These are phyloP conservation scores for Thaleichthys pacificus DNA, from an alignment of 2,797 vertebrate genomes.

Conservation along the genomic window DNA sequence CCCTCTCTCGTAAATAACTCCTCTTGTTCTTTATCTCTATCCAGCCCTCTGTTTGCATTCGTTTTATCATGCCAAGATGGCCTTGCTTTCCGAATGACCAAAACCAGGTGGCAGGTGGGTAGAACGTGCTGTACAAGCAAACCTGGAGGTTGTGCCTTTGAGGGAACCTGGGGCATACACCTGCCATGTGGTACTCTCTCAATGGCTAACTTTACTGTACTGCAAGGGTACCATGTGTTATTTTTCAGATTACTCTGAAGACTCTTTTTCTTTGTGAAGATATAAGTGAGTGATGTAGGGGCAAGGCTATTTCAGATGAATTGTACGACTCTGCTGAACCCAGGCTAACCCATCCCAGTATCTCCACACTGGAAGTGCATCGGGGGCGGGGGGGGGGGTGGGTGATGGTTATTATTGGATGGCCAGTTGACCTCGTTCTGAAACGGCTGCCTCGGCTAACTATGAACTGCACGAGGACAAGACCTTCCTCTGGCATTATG, in stretches of 20 bases:
- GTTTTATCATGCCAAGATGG: conserved; percentile 60
- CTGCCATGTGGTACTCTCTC: background rate
- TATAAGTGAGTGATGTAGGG: background rate
- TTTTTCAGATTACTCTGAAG: background rate
- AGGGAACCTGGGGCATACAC: background rate
- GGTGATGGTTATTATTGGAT: conserved; percentile 45
- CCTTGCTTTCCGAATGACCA: conserved; percentile 52
- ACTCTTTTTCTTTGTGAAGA: background rate
- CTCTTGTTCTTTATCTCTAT: conserved; percentile 62
- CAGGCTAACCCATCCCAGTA: conserved; percentile 28
- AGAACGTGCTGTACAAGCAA: background rate
- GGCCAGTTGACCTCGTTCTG: conserved; percentile 64
- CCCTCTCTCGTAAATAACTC: conserved; percentile 77
- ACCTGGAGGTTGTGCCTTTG: too few species aligned
- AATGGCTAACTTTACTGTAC: background rate
- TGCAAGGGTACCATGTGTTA: background rate
- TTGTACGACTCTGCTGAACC: background rate
- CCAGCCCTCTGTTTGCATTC: conserved; percentile 55
- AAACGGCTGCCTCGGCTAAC: conserved; percentile 49
- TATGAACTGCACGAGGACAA: conserved; percentile 38
- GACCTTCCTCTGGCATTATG: conserved; percentile 51
- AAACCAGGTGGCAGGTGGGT: conserved; percentile 55
- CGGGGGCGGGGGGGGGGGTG: too few species aligned
- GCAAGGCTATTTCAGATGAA: background rate
- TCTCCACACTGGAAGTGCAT: conserved; percentile 7